These are phyloP conservation scores for Engraulis encrasicolus DNA, from an alignment of 2,113 vertebrate genomes.

Conservation along the genomic window DNA sequence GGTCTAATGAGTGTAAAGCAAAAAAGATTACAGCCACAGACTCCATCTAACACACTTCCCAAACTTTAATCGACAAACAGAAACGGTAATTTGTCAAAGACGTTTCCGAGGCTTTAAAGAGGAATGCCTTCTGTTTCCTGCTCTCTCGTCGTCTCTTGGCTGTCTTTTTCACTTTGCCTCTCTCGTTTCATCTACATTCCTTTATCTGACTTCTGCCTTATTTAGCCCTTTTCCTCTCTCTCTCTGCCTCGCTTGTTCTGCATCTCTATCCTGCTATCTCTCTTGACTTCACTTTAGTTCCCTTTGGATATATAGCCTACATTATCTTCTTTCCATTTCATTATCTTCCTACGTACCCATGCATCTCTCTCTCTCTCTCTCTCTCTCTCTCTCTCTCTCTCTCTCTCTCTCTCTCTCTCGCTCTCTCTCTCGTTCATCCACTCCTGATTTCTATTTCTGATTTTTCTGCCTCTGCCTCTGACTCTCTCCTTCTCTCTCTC, in stretches of 20 bases:
- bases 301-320: too few relatives aligned
- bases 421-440: not conserved
- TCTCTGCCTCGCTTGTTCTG: not conserved
- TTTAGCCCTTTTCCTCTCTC: not conserved
- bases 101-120: not conserved
- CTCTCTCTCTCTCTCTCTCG: not conserved
- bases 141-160: not conserved
- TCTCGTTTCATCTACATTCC: too few relatives aligned
- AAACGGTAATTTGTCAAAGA: not conserved
- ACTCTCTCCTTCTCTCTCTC: not conserved
- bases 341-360: too few relatives aligned
- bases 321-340: too few relatives aligned
- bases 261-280: not conserved
- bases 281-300: not conserved
- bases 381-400: not conserved
- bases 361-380: not conserved
- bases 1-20: not conserved
- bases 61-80: slow-evolving; percentile 6
- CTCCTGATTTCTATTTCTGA: not conserved
- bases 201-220: not conserved
- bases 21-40: not conserved
- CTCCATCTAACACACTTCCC: not conserved
- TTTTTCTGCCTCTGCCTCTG: not conserved
- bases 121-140: not conserved
- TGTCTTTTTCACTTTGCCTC: not conserved